phyloP scores from a whole-genome alignment of 92 coral and sea anemone species.

The Metridium senile region DNA sequence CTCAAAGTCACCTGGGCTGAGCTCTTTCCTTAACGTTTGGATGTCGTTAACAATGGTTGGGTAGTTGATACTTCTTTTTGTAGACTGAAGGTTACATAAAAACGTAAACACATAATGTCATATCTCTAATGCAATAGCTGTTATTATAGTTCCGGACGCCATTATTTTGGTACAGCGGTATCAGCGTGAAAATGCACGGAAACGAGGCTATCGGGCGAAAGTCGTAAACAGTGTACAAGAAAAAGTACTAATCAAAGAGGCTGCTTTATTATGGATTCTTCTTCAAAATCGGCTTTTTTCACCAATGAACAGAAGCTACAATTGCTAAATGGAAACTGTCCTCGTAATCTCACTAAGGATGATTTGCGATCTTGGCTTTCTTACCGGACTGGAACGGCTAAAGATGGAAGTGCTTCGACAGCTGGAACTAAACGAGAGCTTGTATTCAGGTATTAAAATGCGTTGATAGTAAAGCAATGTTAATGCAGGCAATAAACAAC shows the following conservation, averaged over 20 bases:
- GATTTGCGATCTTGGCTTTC: slow-evolving; percentile 21
- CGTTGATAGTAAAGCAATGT: no score
- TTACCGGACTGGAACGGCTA: slow-evolving; percentile 31
- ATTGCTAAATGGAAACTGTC: slow-evolving; percentile 21
- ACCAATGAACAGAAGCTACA: slow-evolving; percentile 7
- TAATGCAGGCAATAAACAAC: no score
- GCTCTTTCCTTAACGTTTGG: slow-evolving; percentile 33
- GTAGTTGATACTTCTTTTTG: background rate
- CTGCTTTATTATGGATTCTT: no score
- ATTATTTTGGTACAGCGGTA: no score
- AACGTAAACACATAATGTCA: no score
- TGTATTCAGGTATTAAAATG: background rate
- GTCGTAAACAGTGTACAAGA: no score
- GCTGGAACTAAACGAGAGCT: slow-evolving; percentile 12
- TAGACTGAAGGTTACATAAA: slow-evolving; percentile 18
- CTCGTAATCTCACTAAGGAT: slow-evolving; percentile 23
- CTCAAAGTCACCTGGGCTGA: slow-evolving; percentile 38
- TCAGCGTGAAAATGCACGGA: no score
- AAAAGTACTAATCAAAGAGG: no score
- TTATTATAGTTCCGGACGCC: no score
- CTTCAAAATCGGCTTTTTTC: no score
- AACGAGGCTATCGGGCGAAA: no score
- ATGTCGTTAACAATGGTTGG: slow-evolving; percentile 27
- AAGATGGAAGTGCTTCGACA: slow-evolving; percentile 34
- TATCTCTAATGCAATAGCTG: no score